phyloP scores from a whole-genome alignment of 2,113 vertebrate species.

The Archocentrus centrarchus region DNA sequence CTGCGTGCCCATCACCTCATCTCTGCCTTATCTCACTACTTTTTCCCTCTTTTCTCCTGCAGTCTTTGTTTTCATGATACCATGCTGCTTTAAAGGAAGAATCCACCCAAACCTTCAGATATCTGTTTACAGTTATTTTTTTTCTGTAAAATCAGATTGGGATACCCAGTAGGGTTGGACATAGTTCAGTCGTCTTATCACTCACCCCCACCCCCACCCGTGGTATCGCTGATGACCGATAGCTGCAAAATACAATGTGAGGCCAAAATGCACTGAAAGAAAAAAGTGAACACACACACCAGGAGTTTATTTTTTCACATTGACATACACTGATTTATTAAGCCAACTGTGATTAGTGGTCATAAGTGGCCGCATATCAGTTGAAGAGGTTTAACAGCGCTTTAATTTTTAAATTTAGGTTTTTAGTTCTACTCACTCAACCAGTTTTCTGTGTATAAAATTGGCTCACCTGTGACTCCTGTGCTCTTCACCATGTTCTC shows the following conservation, averaged over 20 bases:
- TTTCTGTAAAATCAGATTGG: neutral
- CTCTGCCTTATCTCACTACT: neutral
- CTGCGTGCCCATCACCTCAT: slow-evolving; percentile 28
- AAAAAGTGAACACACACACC: neutral
- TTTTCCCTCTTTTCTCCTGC: neutral
- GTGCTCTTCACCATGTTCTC: too few species aligned
- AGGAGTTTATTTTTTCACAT: neutral
- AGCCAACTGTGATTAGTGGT: neutral
- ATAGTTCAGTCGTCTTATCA: neutral
- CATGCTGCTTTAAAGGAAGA: slow-evolving; percentile 15
- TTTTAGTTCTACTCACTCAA: too few species aligned
- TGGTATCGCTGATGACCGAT: neutral
- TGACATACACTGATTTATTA: neutral
- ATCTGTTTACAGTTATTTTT: neutral
- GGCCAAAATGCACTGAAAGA: neutral
- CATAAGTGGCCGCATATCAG: neutral
- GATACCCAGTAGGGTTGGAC: neutral
- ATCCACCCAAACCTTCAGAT: slow-evolving; percentile 23
- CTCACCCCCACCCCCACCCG: neutral
- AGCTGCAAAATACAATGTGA: neutral
- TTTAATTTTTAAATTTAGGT: too few species aligned
- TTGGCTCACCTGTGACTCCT: too few species aligned
- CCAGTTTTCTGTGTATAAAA: too few species aligned
- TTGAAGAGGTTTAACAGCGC: too few species aligned
- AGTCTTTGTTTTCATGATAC: neutral